Conservation (phyloP, 2,113 vertebrate genomes). For the Muntiacus reevesi region DNA sequence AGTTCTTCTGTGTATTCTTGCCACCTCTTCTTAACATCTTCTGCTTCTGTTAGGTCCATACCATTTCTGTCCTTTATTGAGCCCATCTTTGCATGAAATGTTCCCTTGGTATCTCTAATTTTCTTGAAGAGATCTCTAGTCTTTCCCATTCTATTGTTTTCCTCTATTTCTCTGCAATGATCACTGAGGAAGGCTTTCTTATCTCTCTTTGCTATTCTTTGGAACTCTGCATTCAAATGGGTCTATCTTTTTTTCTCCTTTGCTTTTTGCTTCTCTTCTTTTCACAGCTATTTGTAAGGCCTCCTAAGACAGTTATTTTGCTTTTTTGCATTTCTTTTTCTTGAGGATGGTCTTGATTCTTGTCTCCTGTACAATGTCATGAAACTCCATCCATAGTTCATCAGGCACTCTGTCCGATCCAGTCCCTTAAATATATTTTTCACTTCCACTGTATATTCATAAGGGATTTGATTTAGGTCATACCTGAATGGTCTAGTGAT, state of each 20-base stretch:
- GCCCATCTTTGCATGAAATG: background rate
- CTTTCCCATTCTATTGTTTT: background rate
- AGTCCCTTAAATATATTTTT: background rate
- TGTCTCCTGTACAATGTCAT: background rate
- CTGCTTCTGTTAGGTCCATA: background rate
- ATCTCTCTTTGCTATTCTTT: background rate
- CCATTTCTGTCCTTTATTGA: background rate
- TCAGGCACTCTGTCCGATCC: background rate
- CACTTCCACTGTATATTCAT: background rate
- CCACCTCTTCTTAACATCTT: background rate
- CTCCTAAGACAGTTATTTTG: background rate
- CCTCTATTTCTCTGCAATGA: background rate
- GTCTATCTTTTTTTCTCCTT: background rate
- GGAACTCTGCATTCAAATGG: background rate
- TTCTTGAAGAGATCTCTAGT: background rate
- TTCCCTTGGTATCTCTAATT: background rate
- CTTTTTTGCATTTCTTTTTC: background rate
- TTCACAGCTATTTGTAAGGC: background rate
- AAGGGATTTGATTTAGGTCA: background rate
- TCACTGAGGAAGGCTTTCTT: background rate
- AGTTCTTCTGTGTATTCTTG: background rate
- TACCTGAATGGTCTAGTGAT: background rate
- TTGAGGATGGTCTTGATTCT: background rate
- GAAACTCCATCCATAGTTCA: accelerated
- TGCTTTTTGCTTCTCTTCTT: background rate